phyloP scores from a whole-genome alignment of 2,888 invertebrate genomes.

The Stenodema calcarata region DNA sequence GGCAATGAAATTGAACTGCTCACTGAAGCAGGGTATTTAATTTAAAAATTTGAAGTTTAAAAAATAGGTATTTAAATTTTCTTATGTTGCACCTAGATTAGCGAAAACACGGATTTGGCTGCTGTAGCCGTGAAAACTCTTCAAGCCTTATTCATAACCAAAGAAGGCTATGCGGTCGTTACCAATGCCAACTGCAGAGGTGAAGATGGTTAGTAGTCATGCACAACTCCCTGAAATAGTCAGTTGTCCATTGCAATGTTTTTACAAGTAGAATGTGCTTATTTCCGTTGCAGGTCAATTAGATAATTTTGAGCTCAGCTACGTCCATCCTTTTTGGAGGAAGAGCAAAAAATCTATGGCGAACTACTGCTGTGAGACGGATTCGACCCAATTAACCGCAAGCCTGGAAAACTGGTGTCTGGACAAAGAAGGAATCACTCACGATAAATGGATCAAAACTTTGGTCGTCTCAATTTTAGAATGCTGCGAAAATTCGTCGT shows the following conservation, averaged over 20 bases:
- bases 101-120: conserved; percentile 28
- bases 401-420: conserved; percentile 52
- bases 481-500: conserved; percentile 19
- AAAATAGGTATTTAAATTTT: not conserved
- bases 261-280: not conserved
- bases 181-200: not conserved
- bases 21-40: no score
- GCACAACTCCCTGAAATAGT: not conserved
- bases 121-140: conserved; percentile 37
- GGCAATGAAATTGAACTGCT: no score
- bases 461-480: conserved; percentile 61
- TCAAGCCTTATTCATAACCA: conserved; percentile 42
- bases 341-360: conserved; percentile 8
- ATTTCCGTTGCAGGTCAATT: conserved; percentile 35
- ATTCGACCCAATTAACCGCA: conserved; percentile 9
- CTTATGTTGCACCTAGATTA: conserved; percentile 51
- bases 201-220: conserved; percentile 4
- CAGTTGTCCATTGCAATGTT: not conserved
- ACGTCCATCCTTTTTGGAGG: conserved; percentile 33
- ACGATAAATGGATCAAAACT: conserved; percentile 66
- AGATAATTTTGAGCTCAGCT: conserved; percentile 16
- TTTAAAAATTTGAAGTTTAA: no score
- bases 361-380: conserved; percentile 15
- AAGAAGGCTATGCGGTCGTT: conserved; percentile 37
- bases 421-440: conserved; percentile 50